phyloP scores from a whole-genome alignment of 2,888 invertebrate species.

The Rugalucina vietnamica region DNA sequence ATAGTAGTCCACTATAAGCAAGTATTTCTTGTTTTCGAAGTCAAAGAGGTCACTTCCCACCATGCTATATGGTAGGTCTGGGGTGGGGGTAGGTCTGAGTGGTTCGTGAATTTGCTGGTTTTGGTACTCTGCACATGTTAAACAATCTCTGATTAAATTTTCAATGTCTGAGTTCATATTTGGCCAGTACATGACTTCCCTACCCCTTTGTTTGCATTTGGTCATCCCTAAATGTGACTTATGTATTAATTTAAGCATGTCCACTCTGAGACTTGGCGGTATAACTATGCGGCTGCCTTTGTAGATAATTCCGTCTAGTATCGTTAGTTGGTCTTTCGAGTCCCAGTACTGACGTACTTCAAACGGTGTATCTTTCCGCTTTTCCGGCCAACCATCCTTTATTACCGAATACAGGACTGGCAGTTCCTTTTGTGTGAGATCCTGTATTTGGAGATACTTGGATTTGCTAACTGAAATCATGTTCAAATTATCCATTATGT shows the following conservation, averaged over 20 bases:
- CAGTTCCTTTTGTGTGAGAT: constrained; percentile 40
- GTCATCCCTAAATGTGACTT: constrained; percentile 55
- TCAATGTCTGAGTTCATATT: constrained; percentile 56
- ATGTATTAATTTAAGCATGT: constrained; percentile 47
- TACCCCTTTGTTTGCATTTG: constrained; percentile 54
- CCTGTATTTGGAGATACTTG: too few species aligned
- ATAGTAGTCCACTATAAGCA: constrained; percentile 58
- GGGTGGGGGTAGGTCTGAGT: constrained; percentile 53
- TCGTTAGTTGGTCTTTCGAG: constrained; percentile 43
- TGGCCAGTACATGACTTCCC: constrained; percentile 58
- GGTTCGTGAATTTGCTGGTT: constrained; percentile 52
- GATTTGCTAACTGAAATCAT: too few species aligned
- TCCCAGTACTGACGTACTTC: constrained; percentile 47
- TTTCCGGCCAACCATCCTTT: constrained; percentile 56
- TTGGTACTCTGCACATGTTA: constrained; percentile 49
- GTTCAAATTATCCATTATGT: too few species aligned
- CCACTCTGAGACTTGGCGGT: constrained; percentile 44
- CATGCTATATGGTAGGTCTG: constrained; percentile 52
- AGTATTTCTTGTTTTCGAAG: constrained; percentile 50
- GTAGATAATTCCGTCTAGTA: constrained; percentile 49
- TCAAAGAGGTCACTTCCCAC: constrained; percentile 57
- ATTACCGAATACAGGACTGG: too few species aligned
- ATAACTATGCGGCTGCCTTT: constrained; percentile 53
- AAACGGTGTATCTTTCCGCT: constrained; percentile 32
- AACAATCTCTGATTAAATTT: constrained; percentile 42